Evolutionary conservation across 2,797 vertebrate species (phyloP).

Genomic region (Melopsittacus undulatus): DNA sequence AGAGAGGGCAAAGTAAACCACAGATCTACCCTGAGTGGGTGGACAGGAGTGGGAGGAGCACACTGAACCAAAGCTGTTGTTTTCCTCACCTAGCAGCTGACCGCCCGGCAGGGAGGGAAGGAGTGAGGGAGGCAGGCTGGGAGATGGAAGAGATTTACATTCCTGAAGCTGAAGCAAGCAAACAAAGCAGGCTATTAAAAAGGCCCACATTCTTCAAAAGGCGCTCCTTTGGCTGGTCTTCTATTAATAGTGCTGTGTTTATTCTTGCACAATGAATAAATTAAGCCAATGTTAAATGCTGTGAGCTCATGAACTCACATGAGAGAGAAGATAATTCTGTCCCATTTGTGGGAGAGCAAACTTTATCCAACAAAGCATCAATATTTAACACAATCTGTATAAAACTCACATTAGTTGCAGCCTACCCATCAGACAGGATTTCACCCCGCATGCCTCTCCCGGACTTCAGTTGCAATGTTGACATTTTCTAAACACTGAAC

Average conservation of each 20-base stretch:
- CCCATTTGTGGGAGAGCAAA: not conserved
- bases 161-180: constrained; percentile 57
- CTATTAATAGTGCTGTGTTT: constrained; percentile 56
- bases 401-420: not conserved
- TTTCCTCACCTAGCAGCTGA: constrained; percentile 50
- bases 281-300: constrained; percentile 20
- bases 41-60: not conserved
- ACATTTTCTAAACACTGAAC: not conserved
- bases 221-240: constrained; percentile 30
- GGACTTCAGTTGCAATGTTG: not conserved
- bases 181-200: constrained; percentile 66
- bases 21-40: not conserved
- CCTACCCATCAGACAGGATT: not conserved
- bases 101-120: not conserved
- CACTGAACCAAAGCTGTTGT: constrained; percentile 44
- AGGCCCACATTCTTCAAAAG: constrained; percentile 66
- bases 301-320: not conserved
- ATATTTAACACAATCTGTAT: not conserved
- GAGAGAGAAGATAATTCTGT: not conserved
- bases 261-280: constrained; percentile 44
- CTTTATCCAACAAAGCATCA: not conserved
- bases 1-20: not conserved
- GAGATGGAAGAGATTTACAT: constrained; percentile 45
- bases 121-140: not conserved
- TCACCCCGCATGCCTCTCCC: not conserved